Percentiles rank a stretch among this genome's conserved stretches.
These are phyloP conservation scores for Eucera pruinosa DNA, from an alignment of 2,888 invertebrate species.

Conservation along the genomic window DNA sequence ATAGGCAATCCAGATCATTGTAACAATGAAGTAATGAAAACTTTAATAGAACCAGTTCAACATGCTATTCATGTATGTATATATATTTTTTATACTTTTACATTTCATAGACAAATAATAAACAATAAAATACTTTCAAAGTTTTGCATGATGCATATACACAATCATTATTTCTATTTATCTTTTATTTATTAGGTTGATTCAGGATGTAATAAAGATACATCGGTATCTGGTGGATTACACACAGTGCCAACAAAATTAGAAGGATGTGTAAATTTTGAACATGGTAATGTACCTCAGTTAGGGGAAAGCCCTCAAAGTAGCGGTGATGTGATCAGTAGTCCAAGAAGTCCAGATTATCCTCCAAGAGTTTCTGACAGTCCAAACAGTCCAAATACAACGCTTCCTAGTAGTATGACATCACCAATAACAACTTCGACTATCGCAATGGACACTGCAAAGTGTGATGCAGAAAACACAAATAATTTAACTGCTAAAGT, in stretches of 20 bases:
- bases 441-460: constrained; percentile 69
- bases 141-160: too few relatives aligned
- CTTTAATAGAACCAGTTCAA: constrained; percentile 58
- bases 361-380: constrained; percentile 78
- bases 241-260: constrained; percentile 63
- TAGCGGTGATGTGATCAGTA: constrained; percentile 75
- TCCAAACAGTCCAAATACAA: constrained; percentile 74
- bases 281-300: constrained; percentile 77
- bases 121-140: too few relatives aligned
- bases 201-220: constrained; percentile 63
- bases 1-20: constrained; percentile 63
- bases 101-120: not conserved
- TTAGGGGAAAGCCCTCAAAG: constrained; percentile 80
- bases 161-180: too few relatives aligned
- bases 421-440: constrained; percentile 55
- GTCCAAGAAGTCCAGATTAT: constrained; percentile 82
- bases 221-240: constrained; percentile 48
- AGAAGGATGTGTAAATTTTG: constrained; percentile 77
- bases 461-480: constrained; percentile 55
- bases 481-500: constrained; percentile 28
- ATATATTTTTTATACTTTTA: constrained; percentile 6
- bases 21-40: constrained; percentile 66
- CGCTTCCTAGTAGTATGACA: constrained; percentile 63
- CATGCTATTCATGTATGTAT: constrained; percentile 64
- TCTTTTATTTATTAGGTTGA: constrained; percentile 67